These are phyloP conservation scores for Ennomos quercinarius DNA, from an alignment of 2,888 invertebrate species.

Conservation along the genomic window DNA sequence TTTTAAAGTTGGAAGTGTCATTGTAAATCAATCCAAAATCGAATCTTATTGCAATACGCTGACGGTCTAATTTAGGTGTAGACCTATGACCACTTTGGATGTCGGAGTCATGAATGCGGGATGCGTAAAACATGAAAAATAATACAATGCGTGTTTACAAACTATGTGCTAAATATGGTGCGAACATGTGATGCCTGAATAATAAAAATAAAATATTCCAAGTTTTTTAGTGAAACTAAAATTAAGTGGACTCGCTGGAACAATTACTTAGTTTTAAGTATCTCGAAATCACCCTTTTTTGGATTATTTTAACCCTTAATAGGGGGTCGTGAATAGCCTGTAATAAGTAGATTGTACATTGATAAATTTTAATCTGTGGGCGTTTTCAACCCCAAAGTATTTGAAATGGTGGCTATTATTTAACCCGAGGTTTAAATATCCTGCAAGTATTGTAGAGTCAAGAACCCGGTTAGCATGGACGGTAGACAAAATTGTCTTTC, in stretches of 20 bases:
- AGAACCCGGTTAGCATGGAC: no score
- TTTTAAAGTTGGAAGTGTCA: no score
- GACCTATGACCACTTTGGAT: no score
- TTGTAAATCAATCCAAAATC: no score
- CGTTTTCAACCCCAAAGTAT: neutral
- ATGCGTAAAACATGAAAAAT: no score
- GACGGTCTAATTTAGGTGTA: no score
- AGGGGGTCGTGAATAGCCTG: slow-evolving; percentile 1
- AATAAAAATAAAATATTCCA: slow-evolving; percentile 29
- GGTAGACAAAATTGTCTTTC: no score
- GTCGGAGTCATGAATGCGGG: no score
- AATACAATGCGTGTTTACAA: no score
- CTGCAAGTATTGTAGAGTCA: neutral
- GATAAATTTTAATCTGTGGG: neutral
- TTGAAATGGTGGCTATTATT: neutral
- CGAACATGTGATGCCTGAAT: slow-evolving; percentile 29
- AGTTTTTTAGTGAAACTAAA: slow-evolving; percentile 42
- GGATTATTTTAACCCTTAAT: slow-evolving; percentile 13
- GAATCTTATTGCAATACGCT: no score
- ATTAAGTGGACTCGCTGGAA: slow-evolving; percentile 31
- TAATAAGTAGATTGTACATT: slow-evolving; percentile 4
- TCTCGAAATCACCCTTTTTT: slow-evolving; percentile 16
- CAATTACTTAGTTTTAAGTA: slow-evolving; percentile 31
- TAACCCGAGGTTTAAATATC: no score
- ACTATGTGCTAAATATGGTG: slow-evolving; percentile 37